Conservation (phyloP, 2,888 invertebrate genomes). For the Cephus nigrinus region DNA sequence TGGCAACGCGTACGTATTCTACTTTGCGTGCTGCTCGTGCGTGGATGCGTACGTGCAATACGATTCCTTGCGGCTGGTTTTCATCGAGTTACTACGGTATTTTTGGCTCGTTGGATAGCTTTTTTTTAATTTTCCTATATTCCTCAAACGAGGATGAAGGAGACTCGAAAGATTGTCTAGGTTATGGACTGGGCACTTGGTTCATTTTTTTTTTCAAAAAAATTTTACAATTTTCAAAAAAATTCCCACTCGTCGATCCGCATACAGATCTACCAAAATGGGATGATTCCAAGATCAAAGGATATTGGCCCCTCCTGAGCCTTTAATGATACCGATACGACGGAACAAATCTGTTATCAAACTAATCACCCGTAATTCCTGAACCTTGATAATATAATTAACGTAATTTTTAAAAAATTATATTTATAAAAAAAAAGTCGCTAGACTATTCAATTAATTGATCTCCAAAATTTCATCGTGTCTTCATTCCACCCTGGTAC, state of each 20-base stretch:
- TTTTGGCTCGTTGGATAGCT: constrained; percentile 14
- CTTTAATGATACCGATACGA: not conserved
- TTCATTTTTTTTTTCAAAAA: not conserved
- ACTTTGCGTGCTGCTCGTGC: constrained; percentile 3
- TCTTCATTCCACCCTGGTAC: not conserved
- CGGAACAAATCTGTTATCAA: not conserved
- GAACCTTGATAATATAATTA: no score
- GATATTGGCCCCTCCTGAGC: not conserved
- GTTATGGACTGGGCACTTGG: not conserved
- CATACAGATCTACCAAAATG: not conserved
- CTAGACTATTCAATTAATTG: not conserved
- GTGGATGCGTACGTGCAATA: constrained; percentile 15
- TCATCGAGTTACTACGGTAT: constrained; percentile 24
- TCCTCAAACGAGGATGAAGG: not conserved
- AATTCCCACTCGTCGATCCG: not conserved
- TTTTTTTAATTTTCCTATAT: constrained; percentile 7
- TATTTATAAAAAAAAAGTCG: not conserved
- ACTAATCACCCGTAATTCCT: not conserved
- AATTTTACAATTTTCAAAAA: not conserved
- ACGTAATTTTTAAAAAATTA: not conserved
- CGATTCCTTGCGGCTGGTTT: constrained; percentile 25
- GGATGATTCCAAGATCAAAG: not conserved
- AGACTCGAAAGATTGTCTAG: not conserved
- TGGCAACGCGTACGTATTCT: constrained; percentile 4
- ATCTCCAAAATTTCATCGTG: not conserved